Evolutionary conservation across 1,140 invertebrate species (phyloP).

Genomic region (Bathynomus jamesi): DNA sequence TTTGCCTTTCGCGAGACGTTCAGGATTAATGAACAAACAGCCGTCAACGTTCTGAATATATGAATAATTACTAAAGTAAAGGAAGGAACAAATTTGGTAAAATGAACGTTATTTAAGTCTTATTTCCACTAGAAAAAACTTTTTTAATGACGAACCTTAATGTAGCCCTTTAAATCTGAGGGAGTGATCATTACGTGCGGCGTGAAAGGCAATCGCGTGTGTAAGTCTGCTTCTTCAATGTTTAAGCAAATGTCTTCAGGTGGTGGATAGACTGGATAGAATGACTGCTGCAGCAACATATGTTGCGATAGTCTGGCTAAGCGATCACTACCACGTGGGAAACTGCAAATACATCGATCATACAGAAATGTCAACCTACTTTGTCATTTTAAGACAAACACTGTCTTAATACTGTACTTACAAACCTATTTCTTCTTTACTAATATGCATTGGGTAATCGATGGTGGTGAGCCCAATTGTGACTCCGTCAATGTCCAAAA

Average conservation of each 20-base stretch:
- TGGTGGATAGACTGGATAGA: conserved; percentile 74
- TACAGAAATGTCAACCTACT: no score
- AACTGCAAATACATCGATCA: no score
- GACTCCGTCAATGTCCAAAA: conserved; percentile 66
- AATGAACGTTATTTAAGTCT: no score
- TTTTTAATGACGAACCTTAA: no score
- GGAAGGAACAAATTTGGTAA: no score
- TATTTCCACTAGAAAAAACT: no score
- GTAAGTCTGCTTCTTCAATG: conserved; percentile 57
- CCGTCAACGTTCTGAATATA: conserved; percentile 57
- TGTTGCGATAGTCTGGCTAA: conserved; percentile 63
- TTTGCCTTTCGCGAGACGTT: conserved; percentile 59
- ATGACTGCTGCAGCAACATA: conserved; percentile 64
- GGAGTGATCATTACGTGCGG: conserved; percentile 78
- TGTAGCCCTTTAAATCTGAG: conserved; percentile 72
- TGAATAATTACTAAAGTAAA: conserved; percentile 21
- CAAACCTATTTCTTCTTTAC: conserved; percentile 65
- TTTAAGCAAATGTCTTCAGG: conserved; percentile 58
- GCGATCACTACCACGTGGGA: conserved; percentile 53
- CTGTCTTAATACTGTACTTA: conserved; percentile 55
- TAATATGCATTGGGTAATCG: conserved; percentile 71
- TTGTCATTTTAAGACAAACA: no score
- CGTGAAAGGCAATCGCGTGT: conserved; percentile 56
- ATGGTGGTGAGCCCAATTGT: conserved; percentile 68
- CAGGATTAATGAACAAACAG: conserved; percentile 75